Evolutionary conservation across 2,113 vertebrate species (phyloP).

Genomic region (Saguinus imperator): DNA sequence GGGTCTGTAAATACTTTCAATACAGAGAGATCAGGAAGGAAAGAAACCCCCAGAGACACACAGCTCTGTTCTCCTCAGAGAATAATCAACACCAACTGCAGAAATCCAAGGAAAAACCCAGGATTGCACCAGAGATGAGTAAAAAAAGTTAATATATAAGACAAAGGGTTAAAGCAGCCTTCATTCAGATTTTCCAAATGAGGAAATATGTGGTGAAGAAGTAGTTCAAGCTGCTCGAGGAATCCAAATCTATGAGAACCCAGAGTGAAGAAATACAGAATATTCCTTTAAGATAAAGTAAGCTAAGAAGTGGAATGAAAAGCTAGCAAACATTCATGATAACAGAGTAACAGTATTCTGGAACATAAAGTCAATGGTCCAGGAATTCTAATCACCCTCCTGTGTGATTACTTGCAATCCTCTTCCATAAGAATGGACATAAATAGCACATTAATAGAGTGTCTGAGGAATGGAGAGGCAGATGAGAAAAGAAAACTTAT

Average conservation of each 20-base stretch:
- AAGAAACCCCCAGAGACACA: background rate
- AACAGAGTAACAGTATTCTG: background rate
- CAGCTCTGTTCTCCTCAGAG: background rate
- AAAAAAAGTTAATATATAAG: background rate
- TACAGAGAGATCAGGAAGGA: background rate
- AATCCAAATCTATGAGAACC: background rate
- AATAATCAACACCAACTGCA: background rate
- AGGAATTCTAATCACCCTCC: constrained; percentile 12
- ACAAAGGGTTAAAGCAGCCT: background rate
- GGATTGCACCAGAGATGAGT: background rate
- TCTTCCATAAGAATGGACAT: background rate
- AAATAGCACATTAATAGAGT: background rate
- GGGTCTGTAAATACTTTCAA: background rate
- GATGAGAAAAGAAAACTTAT: background rate
- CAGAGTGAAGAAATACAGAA: constrained; percentile 1
- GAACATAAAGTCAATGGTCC: background rate
- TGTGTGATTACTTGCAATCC: background rate
- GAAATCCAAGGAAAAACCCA: background rate
- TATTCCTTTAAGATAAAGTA: background rate
- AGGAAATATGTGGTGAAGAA: constrained; percentile 46
- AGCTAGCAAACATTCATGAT: background rate
- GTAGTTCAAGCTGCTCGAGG: background rate
- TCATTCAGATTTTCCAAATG: background rate
- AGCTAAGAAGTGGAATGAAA: background rate
- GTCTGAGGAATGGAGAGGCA: background rate